These are phyloP conservation scores for Thelaira solivaga DNA, from an alignment of 2,888 invertebrate genomes.

Conservation along the genomic window DNA sequence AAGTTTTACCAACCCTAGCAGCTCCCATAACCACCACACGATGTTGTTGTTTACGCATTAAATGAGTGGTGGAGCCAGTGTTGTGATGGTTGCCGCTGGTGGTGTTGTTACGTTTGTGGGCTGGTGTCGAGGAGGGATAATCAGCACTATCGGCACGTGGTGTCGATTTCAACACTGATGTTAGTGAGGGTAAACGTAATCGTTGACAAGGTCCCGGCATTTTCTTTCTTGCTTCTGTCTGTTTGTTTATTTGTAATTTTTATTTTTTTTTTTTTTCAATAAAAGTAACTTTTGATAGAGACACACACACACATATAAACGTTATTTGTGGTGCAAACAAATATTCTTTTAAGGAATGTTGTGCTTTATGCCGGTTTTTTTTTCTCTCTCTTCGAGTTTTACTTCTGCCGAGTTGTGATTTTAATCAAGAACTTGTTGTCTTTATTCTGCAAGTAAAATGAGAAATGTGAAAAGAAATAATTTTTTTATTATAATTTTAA, in stretches of 20 bases:
- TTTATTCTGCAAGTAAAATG: slow-evolving; percentile 7
- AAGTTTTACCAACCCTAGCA: slow-evolving; percentile 81
- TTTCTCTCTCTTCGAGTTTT: neutral
- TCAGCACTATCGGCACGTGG: slow-evolving; percentile 61
- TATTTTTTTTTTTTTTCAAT: neutral
- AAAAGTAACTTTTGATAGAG: neutral
- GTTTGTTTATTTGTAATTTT: neutral
- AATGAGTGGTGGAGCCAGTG: slow-evolving; percentile 21
- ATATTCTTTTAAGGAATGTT: neutral
- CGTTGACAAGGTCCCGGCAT: slow-evolving; percentile 68
- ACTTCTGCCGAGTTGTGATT: neutral
- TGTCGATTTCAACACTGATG: slow-evolving; percentile 64
- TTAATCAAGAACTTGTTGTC: neutral
- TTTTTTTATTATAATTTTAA: slow-evolving; percentile 2
- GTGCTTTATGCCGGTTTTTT: neutral
- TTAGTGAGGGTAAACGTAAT: slow-evolving; percentile 70
- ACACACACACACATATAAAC: too few relatives aligned
- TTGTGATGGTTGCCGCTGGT: neutral
- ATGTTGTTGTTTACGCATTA: slow-evolving; percentile 70
- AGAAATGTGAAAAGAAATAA: neutral
- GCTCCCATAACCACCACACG: slow-evolving; percentile 77
- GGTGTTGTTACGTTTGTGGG: slow-evolving; percentile 19
- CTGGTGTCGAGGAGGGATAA: slow-evolving; percentile 44
- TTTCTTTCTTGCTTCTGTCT: neutral
- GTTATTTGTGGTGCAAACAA: neutral